Evolutionary conservation across 1,140 invertebrate species (phyloP), one percentile per base, ranked within the genome.

Genomic region (Euschistus heros): DNA sequence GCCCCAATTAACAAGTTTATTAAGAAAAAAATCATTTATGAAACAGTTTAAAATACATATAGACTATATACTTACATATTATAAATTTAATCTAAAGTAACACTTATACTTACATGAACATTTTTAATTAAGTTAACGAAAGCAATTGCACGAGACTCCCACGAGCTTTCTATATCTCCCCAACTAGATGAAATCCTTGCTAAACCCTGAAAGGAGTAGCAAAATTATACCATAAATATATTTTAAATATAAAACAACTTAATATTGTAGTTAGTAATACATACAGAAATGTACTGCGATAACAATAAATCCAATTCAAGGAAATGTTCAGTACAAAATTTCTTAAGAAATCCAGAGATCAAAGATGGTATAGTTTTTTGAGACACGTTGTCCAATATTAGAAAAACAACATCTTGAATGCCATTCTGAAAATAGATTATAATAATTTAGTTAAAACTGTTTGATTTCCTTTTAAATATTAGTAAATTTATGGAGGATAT

Each of bases 141-240:
- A 27, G 20, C 18, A 7, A 57, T 17, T 10, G 54, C 54, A 24
- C 54, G 20, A 4, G 18, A 26, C 15, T 57, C 54, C 54, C 54
- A 57, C 10, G 24, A 15, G 24, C 54, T 57, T 26, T 57, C 54
- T 24, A 57, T 57, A 26, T 57, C 54, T 24, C 54, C 18, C 54
- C 54, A 57, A 26, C 24, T 57, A 8, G 54, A 22, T 24, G 18
- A 57, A 24, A 24, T 24, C n/a, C 15, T 57, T 22, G 24, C 54
- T 17, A 57, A 24, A 22, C 14, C 26, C 54, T 57, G 54, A 18
- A 57, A 57, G 15, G 15, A 57, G 24, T 57, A 57, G 4, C 4
- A 24, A 24, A 57, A 15, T 57, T 4, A 26, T 27, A 52, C 6
- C n/a, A 57, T 17, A 8, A 2, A 26, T 57, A 57, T 24, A 27